These are phyloP conservation scores for Drosophila pullipes DNA, from an alignment of 2,888 invertebrate genomes.

Conservation along the genomic window DNA sequence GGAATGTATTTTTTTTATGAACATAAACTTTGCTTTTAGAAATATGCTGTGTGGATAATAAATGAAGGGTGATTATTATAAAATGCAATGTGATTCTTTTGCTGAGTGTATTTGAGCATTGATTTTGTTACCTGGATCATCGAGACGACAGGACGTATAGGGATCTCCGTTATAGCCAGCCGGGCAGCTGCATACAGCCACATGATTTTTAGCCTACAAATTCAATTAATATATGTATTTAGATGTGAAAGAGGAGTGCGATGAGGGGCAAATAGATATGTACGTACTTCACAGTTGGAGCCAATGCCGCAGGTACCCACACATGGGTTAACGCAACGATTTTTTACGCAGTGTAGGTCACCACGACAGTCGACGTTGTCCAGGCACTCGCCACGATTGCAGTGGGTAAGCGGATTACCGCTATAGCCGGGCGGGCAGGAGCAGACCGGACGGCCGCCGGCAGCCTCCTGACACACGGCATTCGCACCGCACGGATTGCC, in stretches of 20 bases:
- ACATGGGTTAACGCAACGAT: constrained; percentile 92
- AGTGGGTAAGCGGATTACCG: constrained; percentile 91
- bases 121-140: constrained; percentile 90
- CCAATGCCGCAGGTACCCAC: constrained; percentile 91
- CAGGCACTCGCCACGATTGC: constrained; percentile 91
- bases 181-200: constrained; percentile 92
- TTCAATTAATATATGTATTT: not conserved
- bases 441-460: constrained; percentile 91
- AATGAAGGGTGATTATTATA: not conserved
- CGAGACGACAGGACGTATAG: constrained; percentile 89
- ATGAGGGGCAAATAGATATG: not conserved
- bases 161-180: constrained; percentile 92
- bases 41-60: not conserved
- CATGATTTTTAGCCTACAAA: constrained; percentile 88
- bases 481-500: constrained; percentile 89
- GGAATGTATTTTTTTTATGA: not conserved
- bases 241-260: not conserved
- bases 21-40: not conserved
- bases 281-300: constrained; percentile 90
- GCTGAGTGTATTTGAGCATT: not conserved
- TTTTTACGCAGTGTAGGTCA: constrained; percentile 90
- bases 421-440: constrained; percentile 92
- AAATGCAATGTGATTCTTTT: not conserved
- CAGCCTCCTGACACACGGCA: constrained; percentile 88
- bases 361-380: constrained; percentile 92